Evolutionary conservation across 1,140 invertebrate genomes (phyloP).

Genomic region (Rhopalosiphum maidis): DNA sequence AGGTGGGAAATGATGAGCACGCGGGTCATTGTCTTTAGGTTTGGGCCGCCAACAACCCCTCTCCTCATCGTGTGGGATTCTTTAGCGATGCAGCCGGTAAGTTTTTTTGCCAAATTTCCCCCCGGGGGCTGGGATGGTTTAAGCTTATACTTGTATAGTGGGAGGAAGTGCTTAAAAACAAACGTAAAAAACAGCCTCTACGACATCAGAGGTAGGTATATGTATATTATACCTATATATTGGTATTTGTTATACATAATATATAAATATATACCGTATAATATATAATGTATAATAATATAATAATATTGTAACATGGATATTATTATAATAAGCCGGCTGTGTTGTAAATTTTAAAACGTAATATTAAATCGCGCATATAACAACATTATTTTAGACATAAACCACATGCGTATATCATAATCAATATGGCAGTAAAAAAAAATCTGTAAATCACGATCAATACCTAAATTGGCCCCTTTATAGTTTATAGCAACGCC

Average conservation of each 20-base stretch:
- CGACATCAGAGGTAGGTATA: neutral
- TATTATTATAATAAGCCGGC: conserved; percentile 18
- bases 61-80: neutral
- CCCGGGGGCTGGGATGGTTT: neutral
- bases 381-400: conserved; percentile 14
- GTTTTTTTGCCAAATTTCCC: conserved; percentile 24
- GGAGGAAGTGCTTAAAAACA: neutral
- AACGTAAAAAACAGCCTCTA: neutral
- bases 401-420: neutral
- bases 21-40: conserved; percentile 49
- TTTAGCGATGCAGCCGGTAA: neutral
- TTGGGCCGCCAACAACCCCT: conserved; percentile 16
- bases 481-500: neutral
- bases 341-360: neutral
- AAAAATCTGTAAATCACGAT: conserved; percentile 10
- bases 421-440: neutral
- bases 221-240: neutral
- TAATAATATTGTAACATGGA: neutral
- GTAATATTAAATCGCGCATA: neutral
- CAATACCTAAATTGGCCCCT: conserved; percentile 1
- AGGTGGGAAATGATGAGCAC: conserved; percentile 52
- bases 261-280: neutral
- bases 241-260: neutral
- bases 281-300: neutral
- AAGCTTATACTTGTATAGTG: neutral